These are phyloP conservation scores for Gonioctena quinquepunctata DNA, from an alignment of 1,140 invertebrate genomes.

Conservation along the genomic window DNA sequence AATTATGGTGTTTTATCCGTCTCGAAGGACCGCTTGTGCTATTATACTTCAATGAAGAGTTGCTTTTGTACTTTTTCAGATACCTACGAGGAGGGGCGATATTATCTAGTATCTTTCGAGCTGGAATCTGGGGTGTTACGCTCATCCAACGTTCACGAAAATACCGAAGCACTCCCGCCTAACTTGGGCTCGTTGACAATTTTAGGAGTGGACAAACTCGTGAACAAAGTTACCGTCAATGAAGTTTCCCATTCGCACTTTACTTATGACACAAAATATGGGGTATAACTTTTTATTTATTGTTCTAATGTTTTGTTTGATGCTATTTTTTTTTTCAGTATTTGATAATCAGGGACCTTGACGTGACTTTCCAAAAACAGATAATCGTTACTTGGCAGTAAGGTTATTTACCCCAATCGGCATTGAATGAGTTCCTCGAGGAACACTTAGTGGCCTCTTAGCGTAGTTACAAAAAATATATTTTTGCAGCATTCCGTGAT, in stretches of 20 bases:
- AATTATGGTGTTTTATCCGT: not conserved
- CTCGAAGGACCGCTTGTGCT: not conserved
- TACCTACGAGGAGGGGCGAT: constrained; percentile 64
- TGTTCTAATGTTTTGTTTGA: not conserved
- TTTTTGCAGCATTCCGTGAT: no score
- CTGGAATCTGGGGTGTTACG: constrained; percentile 57
- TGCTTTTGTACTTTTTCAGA: constrained; percentile 56
- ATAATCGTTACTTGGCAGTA: constrained; percentile 29
- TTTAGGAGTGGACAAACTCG: constrained; percentile 43
- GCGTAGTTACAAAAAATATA: no score
- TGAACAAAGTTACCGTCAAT: constrained; percentile 46
- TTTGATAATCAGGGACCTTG: constrained; percentile 44
- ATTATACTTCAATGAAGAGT: not conserved
- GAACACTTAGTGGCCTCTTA: no score
- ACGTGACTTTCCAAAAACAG: constrained; percentile 31
- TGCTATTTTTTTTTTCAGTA: constrained; percentile 45
- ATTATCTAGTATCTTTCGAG: constrained; percentile 62
- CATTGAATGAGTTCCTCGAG: no score
- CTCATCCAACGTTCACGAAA: constrained; percentile 59
- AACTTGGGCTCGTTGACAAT: constrained; percentile 47
- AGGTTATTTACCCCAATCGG: no score
- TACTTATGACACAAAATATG: constrained; percentile 40
- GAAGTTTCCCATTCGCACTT: constrained; percentile 36
- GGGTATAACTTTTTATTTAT: constrained; percentile 22
- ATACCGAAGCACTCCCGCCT: constrained; percentile 56